phyloP scores from a whole-genome alignment of 92 coral and sea anemone genomes.

The Epizoanthus rinbou region DNA sequence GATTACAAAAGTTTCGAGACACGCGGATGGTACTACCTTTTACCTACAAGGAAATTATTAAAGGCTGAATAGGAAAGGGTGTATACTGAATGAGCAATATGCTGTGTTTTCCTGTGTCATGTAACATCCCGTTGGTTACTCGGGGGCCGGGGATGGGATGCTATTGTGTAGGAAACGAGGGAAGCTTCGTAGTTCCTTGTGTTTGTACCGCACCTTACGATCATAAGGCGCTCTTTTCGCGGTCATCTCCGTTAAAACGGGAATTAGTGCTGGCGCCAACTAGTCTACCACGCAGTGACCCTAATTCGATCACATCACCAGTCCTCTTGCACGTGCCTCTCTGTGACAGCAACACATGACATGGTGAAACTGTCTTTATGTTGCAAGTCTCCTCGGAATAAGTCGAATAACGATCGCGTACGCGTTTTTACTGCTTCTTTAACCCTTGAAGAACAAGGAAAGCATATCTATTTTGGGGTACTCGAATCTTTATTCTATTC shows the following conservation, averaged over 20 bases:
- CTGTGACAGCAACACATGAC: background rate
- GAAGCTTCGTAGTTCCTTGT: background rate
- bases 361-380: background rate
- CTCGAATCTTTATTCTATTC: slow-evolving; percentile 3
- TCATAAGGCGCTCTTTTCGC: background rate
- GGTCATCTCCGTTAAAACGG: background rate
- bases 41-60: slow-evolving; percentile 30
- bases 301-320: slow-evolving; percentile 14
- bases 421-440: background rate
- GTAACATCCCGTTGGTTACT: background rate
- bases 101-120: background rate
- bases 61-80: background rate
- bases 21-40: background rate
- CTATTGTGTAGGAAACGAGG: background rate
- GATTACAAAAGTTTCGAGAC: background rate
- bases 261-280: slow-evolving; percentile 24
- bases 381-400: background rate
- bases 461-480: background rate
- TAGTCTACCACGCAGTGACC: slow-evolving; percentile 25
- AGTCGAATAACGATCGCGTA: background rate
- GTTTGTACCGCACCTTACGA: background rate
- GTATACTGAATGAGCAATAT: background rate
- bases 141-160: background rate
- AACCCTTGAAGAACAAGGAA: background rate
- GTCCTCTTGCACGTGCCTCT: slow-evolving; percentile 8